Conservation (phyloP, 2,113 vertebrate species). For the Mixornis gularis region DNA sequence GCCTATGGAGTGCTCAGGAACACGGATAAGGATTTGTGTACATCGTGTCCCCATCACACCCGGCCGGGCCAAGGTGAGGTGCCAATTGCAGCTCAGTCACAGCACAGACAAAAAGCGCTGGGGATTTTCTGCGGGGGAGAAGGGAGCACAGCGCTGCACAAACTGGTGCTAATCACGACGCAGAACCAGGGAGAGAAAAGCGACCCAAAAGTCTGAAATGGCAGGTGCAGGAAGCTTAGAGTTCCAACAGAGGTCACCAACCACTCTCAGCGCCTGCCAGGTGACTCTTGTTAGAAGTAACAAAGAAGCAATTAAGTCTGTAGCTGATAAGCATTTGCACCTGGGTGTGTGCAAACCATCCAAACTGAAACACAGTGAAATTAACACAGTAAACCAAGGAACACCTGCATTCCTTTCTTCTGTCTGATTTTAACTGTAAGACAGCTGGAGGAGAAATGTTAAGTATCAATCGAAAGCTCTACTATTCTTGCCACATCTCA, state of each 20-base stretch:
- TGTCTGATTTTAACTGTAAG: neutral
- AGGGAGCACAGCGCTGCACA: neutral
- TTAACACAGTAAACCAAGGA: neutral
- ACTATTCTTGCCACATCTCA: neutral
- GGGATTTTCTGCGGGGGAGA: accelerated
- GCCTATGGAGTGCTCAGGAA: neutral
- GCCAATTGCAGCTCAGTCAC: neutral
- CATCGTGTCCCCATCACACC: neutral
- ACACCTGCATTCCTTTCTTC: neutral
- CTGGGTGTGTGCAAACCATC: neutral
- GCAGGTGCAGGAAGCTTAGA: neutral
- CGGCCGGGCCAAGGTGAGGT: accelerated
- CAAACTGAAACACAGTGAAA: neutral
- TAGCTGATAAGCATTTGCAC: neutral
- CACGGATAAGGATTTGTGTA: too few species aligned
- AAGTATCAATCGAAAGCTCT: neutral
- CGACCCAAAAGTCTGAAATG: neutral
- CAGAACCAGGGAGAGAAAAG: neutral
- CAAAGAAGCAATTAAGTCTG: neutral
- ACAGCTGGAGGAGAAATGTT: neutral
- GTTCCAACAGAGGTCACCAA: neutral
- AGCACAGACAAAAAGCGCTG: neutral
- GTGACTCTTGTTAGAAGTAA: neutral
- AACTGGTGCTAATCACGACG: neutral
- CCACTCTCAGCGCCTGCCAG: neutral